Conservation (phyloP, 2,888 invertebrate genomes). For the Anoplius nigerrimus region DNA sequence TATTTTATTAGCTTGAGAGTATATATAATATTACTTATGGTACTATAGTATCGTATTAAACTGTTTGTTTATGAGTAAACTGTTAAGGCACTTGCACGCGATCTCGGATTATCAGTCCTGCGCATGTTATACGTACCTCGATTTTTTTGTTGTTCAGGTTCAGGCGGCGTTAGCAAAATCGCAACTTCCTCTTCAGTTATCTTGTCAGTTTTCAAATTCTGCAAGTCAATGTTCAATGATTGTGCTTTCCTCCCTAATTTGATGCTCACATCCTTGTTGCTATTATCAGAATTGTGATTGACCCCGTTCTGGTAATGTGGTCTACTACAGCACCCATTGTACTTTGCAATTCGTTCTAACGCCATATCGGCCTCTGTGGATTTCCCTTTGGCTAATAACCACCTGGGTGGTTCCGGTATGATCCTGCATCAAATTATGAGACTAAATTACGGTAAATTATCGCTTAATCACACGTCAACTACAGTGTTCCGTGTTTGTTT, state of each 20-base stretch:
- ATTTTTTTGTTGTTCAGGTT: constrained; percentile 32
- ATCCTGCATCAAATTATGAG: constrained; percentile 58
- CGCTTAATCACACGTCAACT: too few relatives aligned
- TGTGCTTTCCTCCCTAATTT: constrained; percentile 63
- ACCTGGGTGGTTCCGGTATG: constrained; percentile 74
- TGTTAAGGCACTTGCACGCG: too few relatives aligned
- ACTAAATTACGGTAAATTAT: too few relatives aligned
- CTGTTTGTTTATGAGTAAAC: too few relatives aligned
- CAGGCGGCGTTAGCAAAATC: constrained; percentile 52
- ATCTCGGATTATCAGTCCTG: too few relatives aligned
- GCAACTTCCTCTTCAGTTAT: constrained; percentile 52
- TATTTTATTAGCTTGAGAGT: too few relatives aligned
- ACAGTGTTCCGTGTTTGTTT: too few relatives aligned
- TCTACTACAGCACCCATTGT: constrained; percentile 62
- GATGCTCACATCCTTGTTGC: constrained; percentile 40
- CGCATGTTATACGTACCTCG: constrained; percentile 32
- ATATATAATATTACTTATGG: too few relatives aligned
- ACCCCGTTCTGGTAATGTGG: constrained; percentile 35
- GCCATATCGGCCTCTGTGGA: constrained; percentile 68
- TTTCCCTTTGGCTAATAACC: constrained; percentile 70
- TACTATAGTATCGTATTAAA: too few relatives aligned
- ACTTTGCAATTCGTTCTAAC: constrained; percentile 65
- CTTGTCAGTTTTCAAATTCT: constrained; percentile 40
- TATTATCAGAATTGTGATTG: constrained; percentile 25
- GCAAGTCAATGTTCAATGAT: constrained; percentile 45